Base-by-base conservation (phyloP, 1,140 invertebrate genomes). In the Drosophila mayri region DNA sequence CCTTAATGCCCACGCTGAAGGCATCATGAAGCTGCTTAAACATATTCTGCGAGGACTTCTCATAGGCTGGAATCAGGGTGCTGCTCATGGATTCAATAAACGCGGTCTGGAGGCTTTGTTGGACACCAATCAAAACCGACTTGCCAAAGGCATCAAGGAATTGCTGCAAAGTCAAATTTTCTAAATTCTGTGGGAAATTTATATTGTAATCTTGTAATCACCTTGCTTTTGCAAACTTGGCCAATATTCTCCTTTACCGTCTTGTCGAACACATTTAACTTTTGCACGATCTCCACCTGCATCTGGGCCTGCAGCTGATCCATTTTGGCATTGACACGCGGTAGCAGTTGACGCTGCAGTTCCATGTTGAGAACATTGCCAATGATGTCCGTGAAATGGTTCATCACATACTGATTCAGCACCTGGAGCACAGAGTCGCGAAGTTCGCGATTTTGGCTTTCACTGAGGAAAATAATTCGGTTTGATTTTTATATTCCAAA, bases 1-100 rank as follows among this genome's bases (percentile, higher is more conserved):
- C 97, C 87, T 95, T 96, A 5, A 97, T 97, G 73, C 98, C 98
- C 74, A 94, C 94, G 43, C 95, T 95, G 92, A 99, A 99, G 4
- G 95, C 95, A 16, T 97, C 96, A 91, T 98, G 97, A 4, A 99
- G 94, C 93, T 99, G 98, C 37, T 95, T 94, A 84, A 98, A 98
- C 94, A 99, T 97, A 78, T 95, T 95, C 79, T 96, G 95, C 81
- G 96, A 97, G 44, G 96, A 95, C 91, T 96, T 96, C 91, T 98
- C 97, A 94, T 98, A 96, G 14, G 95, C 95, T 14, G 98, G 98
- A 79, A 98, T 92, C 18, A 98, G 93, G 61, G 95, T 94, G 47
- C 94, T 95, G 38, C 95, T 94, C 73, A 98, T 96, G 3, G 96
- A 94, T 57, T 95, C 92, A 96, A 97, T 49, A 95, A 95, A 93